These are phyloP conservation scores for Pristionchus mayeri DNA, from an alignment of 2,888 invertebrate genomes.

Conservation along the genomic window DNA sequence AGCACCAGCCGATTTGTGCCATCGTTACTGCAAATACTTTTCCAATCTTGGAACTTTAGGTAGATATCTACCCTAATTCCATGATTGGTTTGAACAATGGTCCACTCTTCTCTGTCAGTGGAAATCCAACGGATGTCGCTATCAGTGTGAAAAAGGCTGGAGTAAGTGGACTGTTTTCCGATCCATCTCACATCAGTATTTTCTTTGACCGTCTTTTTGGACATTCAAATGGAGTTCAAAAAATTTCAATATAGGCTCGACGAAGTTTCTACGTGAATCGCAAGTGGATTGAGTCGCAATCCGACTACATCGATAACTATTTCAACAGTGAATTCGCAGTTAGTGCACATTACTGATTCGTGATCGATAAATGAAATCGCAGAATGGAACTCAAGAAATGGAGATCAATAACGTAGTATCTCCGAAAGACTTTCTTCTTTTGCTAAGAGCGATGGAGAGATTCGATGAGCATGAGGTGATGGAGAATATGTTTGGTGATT, in stretches of 20 bases:
- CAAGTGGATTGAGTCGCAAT: not conserved
- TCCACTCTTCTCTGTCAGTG: not conserved
- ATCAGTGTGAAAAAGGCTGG: not conserved
- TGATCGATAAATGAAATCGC: not conserved
- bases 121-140: not conserved
- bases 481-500: not conserved
- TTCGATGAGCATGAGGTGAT: conserved; percentile 17
- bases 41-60: not conserved
- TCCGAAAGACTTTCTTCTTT: not conserved
- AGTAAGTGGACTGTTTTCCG: not conserved
- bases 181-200: no score
- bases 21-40: no score
- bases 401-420: not conserved
- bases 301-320: not conserved
- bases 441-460: conserved; percentile 24
- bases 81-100: not conserved
- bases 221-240: no score
- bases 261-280: conserved; percentile 40
- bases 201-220: no score
- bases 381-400: not conserved
- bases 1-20: no score
- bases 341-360: not conserved
- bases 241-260: not conserved
- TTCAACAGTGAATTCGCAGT: conserved; percentile 9
- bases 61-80: not conserved